phyloP scores from a whole-genome alignment of 2,888 invertebrate species.

The Cybosia mesomella region DNA sequence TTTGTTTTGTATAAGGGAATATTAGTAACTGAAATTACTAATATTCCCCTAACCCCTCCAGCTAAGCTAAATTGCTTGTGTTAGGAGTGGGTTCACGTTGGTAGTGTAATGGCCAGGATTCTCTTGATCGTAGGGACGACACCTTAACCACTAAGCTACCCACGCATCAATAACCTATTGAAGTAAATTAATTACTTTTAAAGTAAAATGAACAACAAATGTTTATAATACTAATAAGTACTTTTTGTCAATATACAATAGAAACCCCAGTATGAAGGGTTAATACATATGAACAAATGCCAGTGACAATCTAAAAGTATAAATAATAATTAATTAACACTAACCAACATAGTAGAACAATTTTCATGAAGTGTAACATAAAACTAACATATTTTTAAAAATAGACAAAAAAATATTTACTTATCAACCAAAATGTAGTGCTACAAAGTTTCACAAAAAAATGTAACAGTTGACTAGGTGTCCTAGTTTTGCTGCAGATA shows the following conservation, averaged over 20 bases:
- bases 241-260: background rate
- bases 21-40: no score
- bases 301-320: background rate
- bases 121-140: no score
- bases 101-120: no score
- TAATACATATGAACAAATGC: no score
- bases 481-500: background rate
- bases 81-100: no score
- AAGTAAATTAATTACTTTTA: background rate
- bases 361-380: background rate
- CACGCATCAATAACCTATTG: background rate
- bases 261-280: background rate
- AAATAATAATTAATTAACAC: background rate
- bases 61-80: no score
- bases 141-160: no score
- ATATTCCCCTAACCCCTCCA: no score
- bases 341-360: background rate
- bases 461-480: background rate
- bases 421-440: background rate
- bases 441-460: background rate
- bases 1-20: no score
- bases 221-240: no score
- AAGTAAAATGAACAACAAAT: no score
- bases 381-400: background rate
- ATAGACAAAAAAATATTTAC: background rate